These are phyloP conservation scores for Antrozous pallidus DNA, from an alignment of 2,797 vertebrate species.

Conservation along the genomic window DNA sequence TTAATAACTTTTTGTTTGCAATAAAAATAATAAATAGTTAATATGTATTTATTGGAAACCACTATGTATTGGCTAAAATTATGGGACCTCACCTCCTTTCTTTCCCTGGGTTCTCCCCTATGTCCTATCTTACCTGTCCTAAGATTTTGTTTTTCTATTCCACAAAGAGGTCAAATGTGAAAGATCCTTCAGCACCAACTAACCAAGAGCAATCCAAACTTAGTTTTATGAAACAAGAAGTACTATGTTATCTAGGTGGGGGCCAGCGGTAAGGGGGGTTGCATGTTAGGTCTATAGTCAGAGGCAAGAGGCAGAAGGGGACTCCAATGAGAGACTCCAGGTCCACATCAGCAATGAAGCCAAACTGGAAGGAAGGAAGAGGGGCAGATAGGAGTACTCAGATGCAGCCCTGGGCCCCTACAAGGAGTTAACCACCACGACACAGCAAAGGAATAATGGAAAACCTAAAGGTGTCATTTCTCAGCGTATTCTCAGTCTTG, in stretches of 20 bases:
- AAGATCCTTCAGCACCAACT: background rate
- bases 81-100: background rate
- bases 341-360: background rate
- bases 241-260: background rate
- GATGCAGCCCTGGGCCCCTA: background rate
- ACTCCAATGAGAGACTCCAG: background rate
- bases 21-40: slow-evolving; percentile 18
- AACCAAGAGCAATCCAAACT: background rate
- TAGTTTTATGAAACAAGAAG: background rate
- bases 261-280: background rate
- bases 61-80: background rate
- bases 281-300: background rate
- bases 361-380: background rate
- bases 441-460: background rate
- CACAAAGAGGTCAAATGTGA: background rate
- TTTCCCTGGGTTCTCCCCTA: background rate
- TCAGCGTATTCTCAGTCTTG: background rate
- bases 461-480: background rate
- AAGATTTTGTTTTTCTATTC: background rate
- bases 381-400: background rate
- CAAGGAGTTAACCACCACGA: background rate
- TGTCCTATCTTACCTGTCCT: background rate
- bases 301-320: background rate
- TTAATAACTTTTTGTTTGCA: slow-evolving; percentile 26
- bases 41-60: background rate